A percentile compares a stretch with the other conserved stretches of the same genome.
These are phyloP conservation scores for Pteronura brasiliensis DNA, from an alignment of 2,113 vertebrate genomes.

Conservation along the genomic window DNA sequence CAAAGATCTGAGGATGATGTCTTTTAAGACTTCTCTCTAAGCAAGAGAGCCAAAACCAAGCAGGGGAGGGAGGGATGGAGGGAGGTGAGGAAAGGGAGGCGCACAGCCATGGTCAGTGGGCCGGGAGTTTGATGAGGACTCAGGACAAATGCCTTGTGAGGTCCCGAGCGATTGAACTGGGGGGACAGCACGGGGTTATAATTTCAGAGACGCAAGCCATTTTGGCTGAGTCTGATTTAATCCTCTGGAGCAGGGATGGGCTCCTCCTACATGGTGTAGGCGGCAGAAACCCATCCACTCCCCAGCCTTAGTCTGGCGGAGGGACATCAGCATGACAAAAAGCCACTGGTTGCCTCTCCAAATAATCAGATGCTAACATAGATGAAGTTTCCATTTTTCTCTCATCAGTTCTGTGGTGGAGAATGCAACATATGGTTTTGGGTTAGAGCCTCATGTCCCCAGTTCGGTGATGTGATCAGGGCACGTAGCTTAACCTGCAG, in stretches of 20 bases:
- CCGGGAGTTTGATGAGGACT: neutral
- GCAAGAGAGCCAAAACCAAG: neutral
- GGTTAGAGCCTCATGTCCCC: neutral
- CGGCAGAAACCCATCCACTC: neutral
- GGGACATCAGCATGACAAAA: neutral
- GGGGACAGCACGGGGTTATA: neutral
- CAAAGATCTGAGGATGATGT: neutral
- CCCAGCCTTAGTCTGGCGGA: neutral
- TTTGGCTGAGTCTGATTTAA: neutral
- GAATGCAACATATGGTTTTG: neutral
- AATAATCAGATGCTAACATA: neutral
- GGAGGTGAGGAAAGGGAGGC: neutral
- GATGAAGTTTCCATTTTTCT: neutral
- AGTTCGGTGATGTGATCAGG: neutral
- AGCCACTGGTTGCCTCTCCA: neutral
- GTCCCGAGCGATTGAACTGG: neutral
- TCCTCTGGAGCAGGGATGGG: neutral
- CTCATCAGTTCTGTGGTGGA: neutral
- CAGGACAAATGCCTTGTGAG: neutral
- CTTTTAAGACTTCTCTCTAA: neutral
- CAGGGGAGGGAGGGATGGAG: neutral
- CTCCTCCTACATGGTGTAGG: neutral
- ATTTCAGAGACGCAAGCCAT: neutral
- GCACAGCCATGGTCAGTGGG: rapidly evolving
- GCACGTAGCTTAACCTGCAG: rapidly evolving